Conservation (phyloP, 2,888 invertebrate species). For the Sphaerophoria rueppellii region DNA sequence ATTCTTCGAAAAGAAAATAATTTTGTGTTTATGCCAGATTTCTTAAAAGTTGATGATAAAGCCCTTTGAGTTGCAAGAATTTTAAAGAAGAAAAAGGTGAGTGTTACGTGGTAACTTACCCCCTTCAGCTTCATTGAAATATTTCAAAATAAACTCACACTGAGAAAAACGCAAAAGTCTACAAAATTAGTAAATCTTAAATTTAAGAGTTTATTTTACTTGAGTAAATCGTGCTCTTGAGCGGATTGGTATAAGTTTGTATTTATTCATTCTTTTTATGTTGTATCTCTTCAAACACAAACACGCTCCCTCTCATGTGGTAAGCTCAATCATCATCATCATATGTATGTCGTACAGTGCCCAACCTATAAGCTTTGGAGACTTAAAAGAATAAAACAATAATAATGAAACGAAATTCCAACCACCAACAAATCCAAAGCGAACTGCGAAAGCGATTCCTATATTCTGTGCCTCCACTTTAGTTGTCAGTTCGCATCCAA, state of each 20-base stretch:
- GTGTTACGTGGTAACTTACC: no score
- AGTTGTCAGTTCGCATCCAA: conserved; percentile 82
- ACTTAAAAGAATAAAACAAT: conserved; percentile 34
- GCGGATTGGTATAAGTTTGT: background rate
- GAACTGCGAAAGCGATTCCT: conserved; percentile 73
- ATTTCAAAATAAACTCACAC: no score
- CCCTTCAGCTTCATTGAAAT: no score
- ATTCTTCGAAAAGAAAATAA: no score
- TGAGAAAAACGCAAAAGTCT: no score
- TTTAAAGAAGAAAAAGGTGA: no score
- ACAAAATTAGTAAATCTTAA: no score
- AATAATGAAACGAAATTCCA: conserved; percentile 13
- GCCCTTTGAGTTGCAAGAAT: no score
- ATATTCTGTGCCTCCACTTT: conserved; percentile 75
- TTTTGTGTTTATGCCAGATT: no score
- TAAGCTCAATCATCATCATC: conserved; percentile 12
- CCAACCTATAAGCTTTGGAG: conserved; percentile 37
- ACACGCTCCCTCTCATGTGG: conserved; percentile 51
- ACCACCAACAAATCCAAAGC: conserved; percentile 58
- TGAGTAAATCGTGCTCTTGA: conserved; percentile 7
- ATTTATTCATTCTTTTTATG: background rate
- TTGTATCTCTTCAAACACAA: conserved; percentile 46
- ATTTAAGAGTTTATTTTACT: no score
- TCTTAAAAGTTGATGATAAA: no score
- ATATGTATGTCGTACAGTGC: conserved; percentile 23